Conservation (phyloP, 1,140 invertebrate genomes). For the Musca domestica region DNA sequence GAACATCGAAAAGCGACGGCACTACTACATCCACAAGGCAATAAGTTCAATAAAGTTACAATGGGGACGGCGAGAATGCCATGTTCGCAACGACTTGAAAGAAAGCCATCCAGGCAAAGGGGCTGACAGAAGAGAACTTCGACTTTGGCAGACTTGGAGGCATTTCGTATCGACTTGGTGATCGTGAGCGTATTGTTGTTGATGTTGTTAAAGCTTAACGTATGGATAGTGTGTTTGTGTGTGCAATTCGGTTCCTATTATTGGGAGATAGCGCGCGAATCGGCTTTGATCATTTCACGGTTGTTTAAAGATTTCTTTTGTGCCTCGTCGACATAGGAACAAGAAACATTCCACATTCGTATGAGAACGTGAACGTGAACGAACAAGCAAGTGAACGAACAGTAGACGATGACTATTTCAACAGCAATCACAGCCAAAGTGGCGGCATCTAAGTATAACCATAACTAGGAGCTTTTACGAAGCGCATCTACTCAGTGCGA, state of each 20-base stretch:
- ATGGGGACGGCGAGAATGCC: no score
- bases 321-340: no score
- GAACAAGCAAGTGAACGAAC: not conserved
- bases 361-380: no score
- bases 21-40: no score
- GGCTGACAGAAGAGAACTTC: no score
- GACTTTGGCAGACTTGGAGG: conserved; percentile 11
- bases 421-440: not conserved
- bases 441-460: not conserved
- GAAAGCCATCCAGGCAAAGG: no score
- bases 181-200: not conserved
- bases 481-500: not conserved
- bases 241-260: conserved; percentile 8
- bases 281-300: conserved; percentile 19
- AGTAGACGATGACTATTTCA: not conserved
- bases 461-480: not conserved
- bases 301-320: conserved; percentile 17
- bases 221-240: not conserved
- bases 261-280: conserved; percentile 14
- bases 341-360: no score
- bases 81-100: no score
- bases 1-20: no score
- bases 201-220: not conserved
- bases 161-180: conserved; percentile 1
- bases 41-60: no score